Percentiles rank a stretch among this genome's conserved stretches.
These are phyloP conservation scores for Eupithecia subumbrata DNA, from an alignment of 2,888 invertebrate genomes.

Conservation along the genomic window DNA sequence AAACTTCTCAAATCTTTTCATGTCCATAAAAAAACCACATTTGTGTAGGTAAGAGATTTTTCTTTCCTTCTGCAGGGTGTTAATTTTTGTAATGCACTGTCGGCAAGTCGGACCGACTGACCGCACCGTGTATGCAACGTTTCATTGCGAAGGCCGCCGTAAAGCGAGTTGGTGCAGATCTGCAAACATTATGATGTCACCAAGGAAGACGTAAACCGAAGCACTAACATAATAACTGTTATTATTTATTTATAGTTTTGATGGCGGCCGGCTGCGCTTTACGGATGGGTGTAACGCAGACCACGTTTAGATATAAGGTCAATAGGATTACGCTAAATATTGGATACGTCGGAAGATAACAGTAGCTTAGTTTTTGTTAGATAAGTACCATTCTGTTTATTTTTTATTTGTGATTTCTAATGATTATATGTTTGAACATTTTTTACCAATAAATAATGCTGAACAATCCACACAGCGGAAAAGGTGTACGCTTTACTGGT, in stretches of 20 bases:
- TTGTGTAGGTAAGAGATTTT: neutral
- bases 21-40: neutral
- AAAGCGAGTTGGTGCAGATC: conserved; percentile 47
- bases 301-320: neutral
- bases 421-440: too few species aligned
- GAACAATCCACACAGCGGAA: too few species aligned
- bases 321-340: neutral
- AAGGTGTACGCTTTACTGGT: too few species aligned
- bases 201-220: conserved; percentile 60
- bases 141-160: conserved; percentile 36
- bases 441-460: too few species aligned
- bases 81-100: neutral
- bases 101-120: neutral
- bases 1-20: too few species aligned
- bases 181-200: conserved; percentile 56
- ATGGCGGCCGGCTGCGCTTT: neutral
- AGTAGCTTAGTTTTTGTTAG: neutral
- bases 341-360: neutral
- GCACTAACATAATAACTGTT: conserved; percentile 2
- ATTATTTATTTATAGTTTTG: conserved; percentile 27
- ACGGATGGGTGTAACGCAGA: too few species aligned
- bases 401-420: too few species aligned
- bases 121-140: neutral
- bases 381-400: neutral
- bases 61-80: neutral